These are phyloP conservation scores for Pachycephala philippinensis DNA, from an alignment of 2,113 vertebrate genomes.

Conservation along the genomic window DNA sequence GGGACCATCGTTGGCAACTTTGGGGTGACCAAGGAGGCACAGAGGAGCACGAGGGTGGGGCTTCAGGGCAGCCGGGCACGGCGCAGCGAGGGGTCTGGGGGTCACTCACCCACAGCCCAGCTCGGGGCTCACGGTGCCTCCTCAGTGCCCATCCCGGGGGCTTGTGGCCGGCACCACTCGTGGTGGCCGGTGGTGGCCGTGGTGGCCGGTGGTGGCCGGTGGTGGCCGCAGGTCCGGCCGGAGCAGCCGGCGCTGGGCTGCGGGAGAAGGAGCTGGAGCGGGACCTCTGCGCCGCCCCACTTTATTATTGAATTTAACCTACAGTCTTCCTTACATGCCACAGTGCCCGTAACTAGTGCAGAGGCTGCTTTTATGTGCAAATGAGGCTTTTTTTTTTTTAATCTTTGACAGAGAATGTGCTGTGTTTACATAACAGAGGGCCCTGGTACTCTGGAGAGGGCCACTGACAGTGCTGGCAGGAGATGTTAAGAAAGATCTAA, in stretches of 20 bases:
- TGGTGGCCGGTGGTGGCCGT: too few relatives aligned
- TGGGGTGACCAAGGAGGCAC: background rate
- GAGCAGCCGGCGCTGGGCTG: background rate
- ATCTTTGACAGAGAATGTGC: conserved; percentile 79
- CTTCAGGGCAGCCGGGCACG: background rate
- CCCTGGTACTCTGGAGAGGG: conserved; percentile 60
- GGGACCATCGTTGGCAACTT: fast-evolving
- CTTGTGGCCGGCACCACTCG: fast-evolving
- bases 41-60: background rate
- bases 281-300: background rate
- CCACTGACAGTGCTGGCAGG: conserved; percentile 75
- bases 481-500: conserved; percentile 82
- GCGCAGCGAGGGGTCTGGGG: fast-evolving
- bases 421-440: conserved; percentile 77
- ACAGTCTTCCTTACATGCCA: conserved; percentile 73
- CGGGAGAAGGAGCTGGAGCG: background rate
- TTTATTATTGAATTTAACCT: conserved; percentile 78
- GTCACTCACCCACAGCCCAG: background rate
- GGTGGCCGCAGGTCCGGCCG: fast-evolving
- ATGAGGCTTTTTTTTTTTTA: conserved; percentile 73
- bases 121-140: background rate
- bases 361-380: conserved; percentile 84
- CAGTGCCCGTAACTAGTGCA: conserved; percentile 62
- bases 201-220: too few relatives aligned
- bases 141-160: background rate